Evolutionary conservation across 2,888 invertebrate species (phyloP), one percentile per base, ranked within the genome.

Genomic region (Eumacrocentrus americanus): DNA sequence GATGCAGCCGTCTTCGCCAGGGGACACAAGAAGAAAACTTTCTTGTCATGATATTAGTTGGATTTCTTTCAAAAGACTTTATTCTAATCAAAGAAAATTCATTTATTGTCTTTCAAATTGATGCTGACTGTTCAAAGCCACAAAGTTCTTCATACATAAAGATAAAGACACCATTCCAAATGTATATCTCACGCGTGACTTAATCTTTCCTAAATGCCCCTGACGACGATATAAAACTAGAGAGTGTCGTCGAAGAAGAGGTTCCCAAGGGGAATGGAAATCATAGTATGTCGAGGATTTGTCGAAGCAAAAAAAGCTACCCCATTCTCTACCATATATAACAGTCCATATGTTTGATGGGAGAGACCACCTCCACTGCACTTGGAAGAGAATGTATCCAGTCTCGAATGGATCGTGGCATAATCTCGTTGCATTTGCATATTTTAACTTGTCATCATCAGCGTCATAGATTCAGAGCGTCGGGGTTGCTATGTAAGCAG

Each of bases 361-460:
- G 7, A 11, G n/a, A 38, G 38, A 23, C 23, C 12, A 25, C 46
- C 23, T n/a, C 12, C 25, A 46, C 46, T 46, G 46, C 22, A 46
- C 20, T 34, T 37, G 47, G 22, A 40, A 53, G 46, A 38, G 44
- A 35, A 50, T 50, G 58, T 7, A 38, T 18, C 7, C 25, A 57
- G 56, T 58, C 50, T 50, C 62, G 54, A 22, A 57, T 58, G 63
- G 48, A 55, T 64, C 59, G 62, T 60, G 59, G 67, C 63, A 67
- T 67, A 67, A 66, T 66, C 64, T 58, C 55, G 35, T 46, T 48
- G 56, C 50, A 64, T 67, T 67, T 67, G 60, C 67, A 67, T 67
- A 67, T 64, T 67, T 66, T 64, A 66, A 66, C 64, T 65, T 67
- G 61, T 61, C 64, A 62, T 38, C 63, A 59, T 52, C 34, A 58